Base-by-base conservation (phyloP, 2,113 vertebrate species). In the Lontra canadensis region DNA sequence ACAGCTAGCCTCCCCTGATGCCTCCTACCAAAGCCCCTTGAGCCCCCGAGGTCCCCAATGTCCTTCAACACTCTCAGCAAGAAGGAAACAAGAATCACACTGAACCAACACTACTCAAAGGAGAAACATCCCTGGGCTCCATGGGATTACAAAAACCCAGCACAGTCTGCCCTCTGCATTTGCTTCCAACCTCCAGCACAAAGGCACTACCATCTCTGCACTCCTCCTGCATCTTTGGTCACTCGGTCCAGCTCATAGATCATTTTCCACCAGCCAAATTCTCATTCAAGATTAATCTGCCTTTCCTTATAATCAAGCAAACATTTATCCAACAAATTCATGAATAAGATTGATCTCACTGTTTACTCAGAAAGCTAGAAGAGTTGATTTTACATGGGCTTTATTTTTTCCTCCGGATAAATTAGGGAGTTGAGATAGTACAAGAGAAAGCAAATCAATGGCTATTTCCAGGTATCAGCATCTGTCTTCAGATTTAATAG, bases 381-480 rank as follows among this genome's bases (percentile, higher is more conserved):
- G 73, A 96, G 96, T 25, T 94, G 89, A 80, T 94, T 96, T 93
- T 80, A 84, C 47, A 49, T 49, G 73, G 84, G 47, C 80, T 96
- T 97, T 96, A n/a, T 97, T 84, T 92, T 90, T 84, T 36, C 95
- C 96, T 93, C 94, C 52, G 7, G 95, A 97, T 97, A 97, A 97
- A 97, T 97, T 91, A 97, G 84, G 76, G 88, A 96, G 89, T 84
- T 95, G 69, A 91, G 94, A 96, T 88, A 96, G 89, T 84, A 91
- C 31, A 71, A 76, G 81, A 95, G 95, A 97, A 96, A 96, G 92
- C 94, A 96, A 97, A 98, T 98, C 98, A 97, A 98, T 98, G 97
- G 34, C 96, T 97, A 89, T 97, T 97, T 97, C 96, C 97, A 97
- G 92, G 93, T 93, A 92, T 92, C 90, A 96, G 92, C 80, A 98